phyloP scores from a whole-genome alignment of 2,797 vertebrate species.

The Platyrinchus mystaceus region DNA sequence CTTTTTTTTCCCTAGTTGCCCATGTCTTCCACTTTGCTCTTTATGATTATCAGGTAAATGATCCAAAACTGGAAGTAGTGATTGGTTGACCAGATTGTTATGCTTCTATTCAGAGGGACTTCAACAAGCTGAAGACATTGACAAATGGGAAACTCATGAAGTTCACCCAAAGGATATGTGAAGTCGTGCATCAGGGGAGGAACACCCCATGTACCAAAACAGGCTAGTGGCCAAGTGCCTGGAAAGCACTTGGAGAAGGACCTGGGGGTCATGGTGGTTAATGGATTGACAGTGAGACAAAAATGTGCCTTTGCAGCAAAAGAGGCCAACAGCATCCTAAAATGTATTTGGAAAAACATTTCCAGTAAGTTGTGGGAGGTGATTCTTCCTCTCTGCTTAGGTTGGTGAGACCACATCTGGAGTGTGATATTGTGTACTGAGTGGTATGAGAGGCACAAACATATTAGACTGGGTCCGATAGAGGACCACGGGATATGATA shows the following conservation, averaged over 20 bases:
- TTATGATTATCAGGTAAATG: neutral
- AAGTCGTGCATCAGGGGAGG: neutral
- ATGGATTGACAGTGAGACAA: neutral
- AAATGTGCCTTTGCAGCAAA: neutral
- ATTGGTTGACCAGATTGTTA: neutral
- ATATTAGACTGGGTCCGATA: neutral
- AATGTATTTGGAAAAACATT: neutral
- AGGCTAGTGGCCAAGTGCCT: neutral
- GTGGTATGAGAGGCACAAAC: neutral
- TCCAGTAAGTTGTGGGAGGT: neutral
- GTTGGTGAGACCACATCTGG: neutral
- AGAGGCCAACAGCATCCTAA: neutral
- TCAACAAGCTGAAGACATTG: neutral
- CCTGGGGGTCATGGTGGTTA: rapidly evolving
- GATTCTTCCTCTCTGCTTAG: neutral
- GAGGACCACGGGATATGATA: neutral
- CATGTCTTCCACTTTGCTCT: neutral
- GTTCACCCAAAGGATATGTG: neutral
- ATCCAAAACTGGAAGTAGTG: neutral
- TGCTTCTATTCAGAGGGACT: neutral
- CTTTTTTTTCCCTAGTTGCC: neutral
- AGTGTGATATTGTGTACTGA: neutral
- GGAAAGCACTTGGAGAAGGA: neutral
- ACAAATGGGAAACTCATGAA: neutral
- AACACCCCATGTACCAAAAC: neutral